Evolutionary conservation across 2,888 invertebrate species (phyloP).

Genomic region (Apodemia duryi): DNA sequence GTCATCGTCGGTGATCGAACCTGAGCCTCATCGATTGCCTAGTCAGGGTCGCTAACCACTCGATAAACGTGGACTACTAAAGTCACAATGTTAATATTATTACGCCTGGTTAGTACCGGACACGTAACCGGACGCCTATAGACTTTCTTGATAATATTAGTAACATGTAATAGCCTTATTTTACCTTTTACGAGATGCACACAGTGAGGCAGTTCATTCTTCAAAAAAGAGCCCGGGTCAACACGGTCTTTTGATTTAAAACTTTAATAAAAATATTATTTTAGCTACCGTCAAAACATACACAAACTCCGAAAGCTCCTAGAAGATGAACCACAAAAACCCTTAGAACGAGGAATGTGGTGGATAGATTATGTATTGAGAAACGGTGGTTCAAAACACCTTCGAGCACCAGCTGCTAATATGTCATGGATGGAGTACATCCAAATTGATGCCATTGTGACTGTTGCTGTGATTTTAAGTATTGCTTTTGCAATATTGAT

Average conservation of each 20-base stretch:
- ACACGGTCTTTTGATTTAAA: neutral
- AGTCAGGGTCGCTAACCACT: too few relatives aligned
- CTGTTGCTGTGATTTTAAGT: neutral
- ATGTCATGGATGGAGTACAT: conserved; percentile 25
- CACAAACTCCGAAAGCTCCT: conserved; percentile 38
- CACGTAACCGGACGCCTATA: too few relatives aligned
- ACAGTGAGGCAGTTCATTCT: neutral
- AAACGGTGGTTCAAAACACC: conserved; percentile 53
- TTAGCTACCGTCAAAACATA: conserved; percentile 34
- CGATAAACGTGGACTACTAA: too few relatives aligned
- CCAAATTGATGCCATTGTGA: neutral
- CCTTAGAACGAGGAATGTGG: conserved; percentile 60
- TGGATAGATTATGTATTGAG: conserved; percentile 60
- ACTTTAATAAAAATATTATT: neutral
- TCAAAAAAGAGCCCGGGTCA: too few relatives aligned
- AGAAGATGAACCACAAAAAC: conserved; percentile 48
- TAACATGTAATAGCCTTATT: too few relatives aligned
- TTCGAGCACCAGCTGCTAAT: conserved; percentile 49
- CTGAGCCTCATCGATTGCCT: too few relatives aligned
- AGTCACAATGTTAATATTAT: too few relatives aligned
- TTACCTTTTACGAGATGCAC: too few relatives aligned
- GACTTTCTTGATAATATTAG: too few relatives aligned
- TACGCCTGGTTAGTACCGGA: too few relatives aligned
- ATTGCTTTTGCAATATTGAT: neutral
- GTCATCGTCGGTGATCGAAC: too few relatives aligned